These are phyloP conservation scores for Venturia canescens DNA, from an alignment of 1,140 invertebrate genomes.

Conservation along the genomic window DNA sequence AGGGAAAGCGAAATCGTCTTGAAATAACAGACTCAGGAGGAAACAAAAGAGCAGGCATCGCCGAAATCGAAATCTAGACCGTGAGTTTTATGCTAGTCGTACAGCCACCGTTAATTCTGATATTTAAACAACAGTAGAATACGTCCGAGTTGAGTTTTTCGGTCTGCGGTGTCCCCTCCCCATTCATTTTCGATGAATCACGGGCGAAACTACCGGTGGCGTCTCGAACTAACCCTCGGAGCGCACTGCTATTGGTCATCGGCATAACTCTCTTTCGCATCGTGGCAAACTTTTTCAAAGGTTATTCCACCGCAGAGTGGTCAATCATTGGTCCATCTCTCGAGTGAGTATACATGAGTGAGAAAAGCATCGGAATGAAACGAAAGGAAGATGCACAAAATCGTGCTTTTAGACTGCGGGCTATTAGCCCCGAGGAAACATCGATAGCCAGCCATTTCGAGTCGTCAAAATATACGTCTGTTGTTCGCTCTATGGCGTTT, in stretches of 20 bases:
- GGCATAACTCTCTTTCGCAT: neutral
- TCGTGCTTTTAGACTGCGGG: neutral
- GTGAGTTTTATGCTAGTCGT: too few species aligned
- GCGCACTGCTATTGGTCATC: neutral
- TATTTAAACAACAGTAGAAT: slow-evolving; percentile 67
- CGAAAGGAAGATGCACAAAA: slow-evolving; percentile 1
- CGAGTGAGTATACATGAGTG: neutral
- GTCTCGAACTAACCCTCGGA: neutral
- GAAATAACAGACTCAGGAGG: slow-evolving; percentile 65
- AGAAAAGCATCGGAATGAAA: slow-evolving; percentile 38
- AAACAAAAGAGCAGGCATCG: neutral
- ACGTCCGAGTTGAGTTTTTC: slow-evolving; percentile 3
- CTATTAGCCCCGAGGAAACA: slow-evolving; percentile 42
- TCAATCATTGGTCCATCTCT: neutral
- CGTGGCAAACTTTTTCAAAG: neutral
- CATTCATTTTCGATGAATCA: slow-evolving; percentile 47
- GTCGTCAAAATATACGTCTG: slow-evolving; percentile 74
- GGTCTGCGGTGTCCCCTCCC: slow-evolving; percentile 22
- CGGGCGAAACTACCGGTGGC: slow-evolving; percentile 52
- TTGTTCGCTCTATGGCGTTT: slow-evolving; percentile 51
- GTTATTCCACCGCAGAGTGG: neutral
- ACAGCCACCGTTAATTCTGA: slow-evolving; percentile 48
- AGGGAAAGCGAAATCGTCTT: slow-evolving; percentile 54
- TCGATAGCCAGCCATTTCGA: slow-evolving; percentile 66
- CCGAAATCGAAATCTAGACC: too few species aligned